Base-by-base conservation (phyloP, 2,797 vertebrate genomes). In the Meda fulgida region DNA sequence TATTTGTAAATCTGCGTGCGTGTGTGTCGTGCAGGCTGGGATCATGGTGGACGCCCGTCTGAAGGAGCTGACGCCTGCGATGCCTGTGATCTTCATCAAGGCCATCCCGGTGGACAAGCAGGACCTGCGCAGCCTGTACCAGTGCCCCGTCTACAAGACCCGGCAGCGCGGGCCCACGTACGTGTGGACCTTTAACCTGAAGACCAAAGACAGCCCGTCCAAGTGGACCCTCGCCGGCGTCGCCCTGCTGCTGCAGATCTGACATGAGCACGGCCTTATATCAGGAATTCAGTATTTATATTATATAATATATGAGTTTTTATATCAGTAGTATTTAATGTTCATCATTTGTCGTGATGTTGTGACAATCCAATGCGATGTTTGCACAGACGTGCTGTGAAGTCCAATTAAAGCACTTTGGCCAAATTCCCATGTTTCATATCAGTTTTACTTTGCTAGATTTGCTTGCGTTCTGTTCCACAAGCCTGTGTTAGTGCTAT, bases 211-310 rank as follows among this genome's bases (percentile, higher is more conserved):
- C 29, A 96, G 89, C 1, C 93, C 97, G 0, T 96, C 97, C 73
- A 99, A 97, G 90, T 99, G 98, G 98, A 96, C 97, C 23, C 91
- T 99, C 0, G 97, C 97, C 31, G 97, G 98, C 0, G 97, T 98
- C 14, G 97, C 98, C 0, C 85, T 99, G 86, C 96, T 99, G 18
- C 93, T 99, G 14, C 97, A 99, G 92, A 85, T 51, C 1, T 51
- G 34, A 34, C 31, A 31, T 31, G 31, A 31, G 3, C 31, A 31
- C 31, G 31, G 31, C 31, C 31, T 31, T 31, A 31, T 31, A 1
- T 31, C 31, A 31, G 31, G 31, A 31, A 3, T 31, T 31, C 31
- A 31, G 31, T 31, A 31, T 31, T 31, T 31, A 31, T 31, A 31
- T 31, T 6, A 46, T 5, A 14, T 46, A 4, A 46, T 16, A 48